These are phyloP conservation scores for Alca torda DNA, from an alignment of 2,797 vertebrate genomes.

Conservation along the genomic window DNA sequence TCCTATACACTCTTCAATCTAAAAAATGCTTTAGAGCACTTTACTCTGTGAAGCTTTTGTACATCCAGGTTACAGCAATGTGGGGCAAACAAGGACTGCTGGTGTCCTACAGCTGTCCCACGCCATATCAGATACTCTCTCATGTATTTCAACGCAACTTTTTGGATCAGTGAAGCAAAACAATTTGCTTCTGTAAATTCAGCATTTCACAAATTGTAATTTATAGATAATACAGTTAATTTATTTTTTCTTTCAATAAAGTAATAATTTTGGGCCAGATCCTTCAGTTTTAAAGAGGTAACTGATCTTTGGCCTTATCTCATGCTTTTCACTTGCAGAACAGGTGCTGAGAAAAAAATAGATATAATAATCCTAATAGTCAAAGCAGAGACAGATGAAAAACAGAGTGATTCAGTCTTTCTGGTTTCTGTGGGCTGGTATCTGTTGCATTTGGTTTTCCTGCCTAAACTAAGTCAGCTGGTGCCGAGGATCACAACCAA, in stretches of 20 bases:
- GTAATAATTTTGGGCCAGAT: not conserved
- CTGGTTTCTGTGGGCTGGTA: not conserved
- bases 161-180: accelerated
- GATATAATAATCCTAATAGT: not conserved
- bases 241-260: not conserved
- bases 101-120: not conserved
- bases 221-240: not conserved
- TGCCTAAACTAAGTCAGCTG: not conserved
- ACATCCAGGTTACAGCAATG: accelerated
- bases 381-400: not conserved
- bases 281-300: not conserved
- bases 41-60: not conserved
- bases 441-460: not conserved
- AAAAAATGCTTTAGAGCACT: accelerated
- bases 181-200: not conserved
- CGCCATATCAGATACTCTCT: accelerated
- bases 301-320: not conserved
- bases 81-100: not conserved
- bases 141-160: accelerated
- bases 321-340: not conserved
- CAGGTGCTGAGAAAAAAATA: not conserved
- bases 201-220: not conserved
- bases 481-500: not conserved
- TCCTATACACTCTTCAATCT: too few relatives aligned
- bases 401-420: not conserved